phyloP scores from a whole-genome alignment of 2,113 vertebrate genomes.

The Elachura formosa region DNA sequence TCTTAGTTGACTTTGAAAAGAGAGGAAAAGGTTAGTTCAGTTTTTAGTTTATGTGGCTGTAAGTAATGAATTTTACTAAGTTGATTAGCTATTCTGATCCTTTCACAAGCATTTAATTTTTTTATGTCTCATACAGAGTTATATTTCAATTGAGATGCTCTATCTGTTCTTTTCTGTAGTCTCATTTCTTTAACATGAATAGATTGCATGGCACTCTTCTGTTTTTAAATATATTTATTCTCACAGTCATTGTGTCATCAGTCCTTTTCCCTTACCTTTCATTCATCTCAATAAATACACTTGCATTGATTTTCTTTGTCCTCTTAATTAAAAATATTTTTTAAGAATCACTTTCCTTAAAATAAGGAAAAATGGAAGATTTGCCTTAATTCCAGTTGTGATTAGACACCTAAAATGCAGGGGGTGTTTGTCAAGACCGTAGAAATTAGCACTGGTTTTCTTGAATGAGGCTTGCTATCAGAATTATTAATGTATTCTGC shows the following conservation, averaged over 20 bases:
- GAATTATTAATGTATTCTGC: neutral
- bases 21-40: neutral
- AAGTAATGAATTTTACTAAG: neutral
- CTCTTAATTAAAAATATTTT: neutral
- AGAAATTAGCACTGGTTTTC: neutral
- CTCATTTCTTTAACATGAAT: neutral
- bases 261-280: neutral
- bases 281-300: neutral
- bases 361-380: neutral
- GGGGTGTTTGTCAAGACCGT: neutral
- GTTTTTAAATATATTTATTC: neutral
- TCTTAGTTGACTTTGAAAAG: neutral
- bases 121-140: neutral
- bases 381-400: neutral
- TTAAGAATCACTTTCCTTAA: neutral
- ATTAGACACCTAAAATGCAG: neutral
- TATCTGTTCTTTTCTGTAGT: neutral
- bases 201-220: neutral
- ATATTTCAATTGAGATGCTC: neutral
- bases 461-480: neutral
- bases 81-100: neutral
- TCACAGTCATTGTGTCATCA: neutral
- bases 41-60: neutral
- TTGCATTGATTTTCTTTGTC: neutral
- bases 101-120: neutral